These are phyloP conservation scores for Nezara viridula DNA, from an alignment of 2,888 invertebrate genomes.

Conservation along the genomic window DNA sequence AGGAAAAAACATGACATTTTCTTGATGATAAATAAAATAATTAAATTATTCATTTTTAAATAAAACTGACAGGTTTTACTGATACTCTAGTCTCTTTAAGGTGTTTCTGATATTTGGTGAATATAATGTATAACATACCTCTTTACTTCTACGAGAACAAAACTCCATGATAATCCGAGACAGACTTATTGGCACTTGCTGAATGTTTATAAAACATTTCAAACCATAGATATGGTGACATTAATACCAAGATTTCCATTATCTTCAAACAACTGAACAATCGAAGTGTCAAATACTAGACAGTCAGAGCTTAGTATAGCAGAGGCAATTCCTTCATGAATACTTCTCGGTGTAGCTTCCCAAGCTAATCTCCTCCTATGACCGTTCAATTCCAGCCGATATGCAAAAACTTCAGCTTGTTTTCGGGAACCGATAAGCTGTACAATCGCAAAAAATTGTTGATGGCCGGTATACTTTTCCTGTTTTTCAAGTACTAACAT, in stretches of 20 bases:
- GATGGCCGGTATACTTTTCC: conserved; percentile 96
- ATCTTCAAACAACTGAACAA: conserved; percentile 98
- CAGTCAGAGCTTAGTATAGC: conserved; percentile 99
- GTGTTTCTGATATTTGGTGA: background rate
- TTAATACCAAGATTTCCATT: conserved; percentile 99
- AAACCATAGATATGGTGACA: conserved; percentile 93
- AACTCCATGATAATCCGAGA: background rate
- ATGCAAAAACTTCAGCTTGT: conserved; percentile 99
- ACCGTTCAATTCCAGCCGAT: conserved; percentile 96
- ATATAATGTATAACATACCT: background rate
- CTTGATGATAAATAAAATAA: too few species aligned
- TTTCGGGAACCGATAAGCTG: conserved; percentile 98
- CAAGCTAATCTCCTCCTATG: conserved; percentile 95
- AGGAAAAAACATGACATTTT: too few species aligned
- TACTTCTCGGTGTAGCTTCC: conserved; percentile 99
- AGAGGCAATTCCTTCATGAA: conserved; percentile 98
- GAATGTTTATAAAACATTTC: conserved; percentile 48
- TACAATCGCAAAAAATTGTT: conserved; percentile 98
- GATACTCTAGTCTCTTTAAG: background rate
- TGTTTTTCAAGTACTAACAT: conserved; percentile 99
- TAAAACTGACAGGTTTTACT: too few species aligned
- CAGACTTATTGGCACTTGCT: conserved; percentile 4
- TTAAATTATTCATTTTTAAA: too few species aligned
- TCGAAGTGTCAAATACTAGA: conserved; percentile 97
- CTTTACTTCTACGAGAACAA: background rate